These are phyloP conservation scores for Euplagia quadripunctaria DNA, from an alignment of 2,888 invertebrate species.

Conservation along the genomic window DNA sequence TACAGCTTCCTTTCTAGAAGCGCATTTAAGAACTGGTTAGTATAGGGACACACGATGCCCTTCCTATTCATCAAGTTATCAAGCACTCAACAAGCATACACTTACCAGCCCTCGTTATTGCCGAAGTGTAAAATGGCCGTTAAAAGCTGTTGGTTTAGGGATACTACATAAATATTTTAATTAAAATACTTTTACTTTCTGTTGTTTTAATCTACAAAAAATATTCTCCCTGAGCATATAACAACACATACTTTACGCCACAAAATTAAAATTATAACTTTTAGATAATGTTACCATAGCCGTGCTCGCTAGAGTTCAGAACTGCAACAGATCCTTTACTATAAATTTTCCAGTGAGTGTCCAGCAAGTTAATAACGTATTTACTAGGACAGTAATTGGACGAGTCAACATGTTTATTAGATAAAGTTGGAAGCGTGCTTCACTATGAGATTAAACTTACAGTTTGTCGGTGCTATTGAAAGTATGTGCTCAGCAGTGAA, in stretches of 20 bases:
- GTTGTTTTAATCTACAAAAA: neutral
- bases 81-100: neutral
- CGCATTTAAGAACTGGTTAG: too few species aligned
- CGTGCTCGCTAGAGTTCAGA: neutral
- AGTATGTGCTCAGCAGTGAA: neutral
- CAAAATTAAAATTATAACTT: neutral
- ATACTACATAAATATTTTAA: neutral
- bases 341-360: neutral
- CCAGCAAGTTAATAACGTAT: constrained; percentile 13
- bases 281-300: neutral
- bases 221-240: neutral
- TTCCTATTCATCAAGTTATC: neutral
- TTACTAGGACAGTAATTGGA: constrained; percentile 34
- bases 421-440: constrained; percentile 23
- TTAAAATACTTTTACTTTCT: neutral
- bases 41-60: too few species aligned
- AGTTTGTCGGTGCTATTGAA: neutral
- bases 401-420: constrained; percentile 41
- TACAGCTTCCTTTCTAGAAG: too few species aligned
- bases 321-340: constrained; percentile 6
- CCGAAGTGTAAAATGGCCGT: too few species aligned
- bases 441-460: neutral
- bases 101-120: neutral
- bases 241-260: neutral
- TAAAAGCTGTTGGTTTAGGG: neutral